Evolutionary conservation across 2,113 vertebrate genomes (phyloP).

Genomic region (Neodontobutis hainanensis): DNA sequence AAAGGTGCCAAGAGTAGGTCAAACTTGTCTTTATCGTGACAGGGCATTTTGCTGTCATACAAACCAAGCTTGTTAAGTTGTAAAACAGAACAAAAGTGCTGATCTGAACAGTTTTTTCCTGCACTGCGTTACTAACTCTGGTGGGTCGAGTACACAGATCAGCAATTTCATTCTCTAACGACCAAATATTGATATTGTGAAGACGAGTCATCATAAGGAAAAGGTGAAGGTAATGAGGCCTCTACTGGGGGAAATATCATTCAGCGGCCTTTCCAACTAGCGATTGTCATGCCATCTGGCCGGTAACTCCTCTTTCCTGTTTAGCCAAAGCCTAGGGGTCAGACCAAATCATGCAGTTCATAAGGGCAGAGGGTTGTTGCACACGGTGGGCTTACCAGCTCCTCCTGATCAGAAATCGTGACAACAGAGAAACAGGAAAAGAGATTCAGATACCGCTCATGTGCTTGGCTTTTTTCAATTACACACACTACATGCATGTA

Average conservation of each 20-base stretch:
- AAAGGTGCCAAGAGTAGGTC: conserved; percentile 18
- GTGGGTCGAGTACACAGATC: conserved; percentile 13
- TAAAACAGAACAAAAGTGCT: conserved; percentile 43
- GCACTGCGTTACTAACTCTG: not conserved
- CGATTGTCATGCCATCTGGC: conserved; percentile 56
- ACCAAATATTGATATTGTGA: conserved; percentile 26
- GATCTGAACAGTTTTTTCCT: conserved; percentile 20
- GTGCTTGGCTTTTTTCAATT: conserved; percentile 34
- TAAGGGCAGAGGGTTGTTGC: conserved; percentile 15
- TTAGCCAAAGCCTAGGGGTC: conserved; percentile 30
- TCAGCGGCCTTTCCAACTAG: conserved; percentile 13
- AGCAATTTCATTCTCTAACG: conserved; percentile 34
- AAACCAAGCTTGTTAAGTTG: conserved; percentile 6
- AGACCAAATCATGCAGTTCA: conserved; percentile 68
- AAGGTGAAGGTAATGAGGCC: conserved; percentile 18
- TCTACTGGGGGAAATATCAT: conserved; percentile 12
- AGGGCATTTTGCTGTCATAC: conserved; percentile 14
- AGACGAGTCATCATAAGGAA: conserved; percentile 5
- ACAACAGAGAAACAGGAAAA: conserved; percentile 60
- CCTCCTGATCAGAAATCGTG: conserved; percentile 68
- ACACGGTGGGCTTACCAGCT: conserved; percentile 67
- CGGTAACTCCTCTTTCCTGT: conserved; percentile 10
- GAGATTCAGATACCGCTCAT: conserved; percentile 60
- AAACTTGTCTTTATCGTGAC: conserved; percentile 30
- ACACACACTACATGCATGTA: conserved; percentile 3